Base-by-base conservation (phyloP, 2,888 invertebrate genomes). In the Teleiodes luculella region DNA sequence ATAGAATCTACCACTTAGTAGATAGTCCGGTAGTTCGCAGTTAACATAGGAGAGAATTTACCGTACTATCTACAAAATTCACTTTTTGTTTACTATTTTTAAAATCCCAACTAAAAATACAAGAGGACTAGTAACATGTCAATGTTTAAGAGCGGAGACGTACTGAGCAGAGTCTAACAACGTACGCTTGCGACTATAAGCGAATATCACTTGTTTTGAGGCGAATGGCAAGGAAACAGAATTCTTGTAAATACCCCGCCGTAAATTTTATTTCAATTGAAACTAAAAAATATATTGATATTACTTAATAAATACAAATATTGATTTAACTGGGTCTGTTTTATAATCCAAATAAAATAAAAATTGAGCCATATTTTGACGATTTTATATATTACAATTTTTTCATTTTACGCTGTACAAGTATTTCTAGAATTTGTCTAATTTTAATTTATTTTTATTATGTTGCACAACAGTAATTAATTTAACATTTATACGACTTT, bases 101-200 rank as follows among this genome's bases (percentile, higher is more conserved):
- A 48, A n/a, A 48, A 35, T 48, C 13, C 49, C 37, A 37, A 24
- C 24, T 49, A 37, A 36, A 31, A 37, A 20, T 24, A 65, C 59
- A 61, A 67, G 65, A 55, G 67, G 78, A 77, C 78, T 78, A 78
- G 78, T 55, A 57, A 48, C 54, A 47, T 39, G 20, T 31, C 31
- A 13, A 50, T 39, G 37, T 41, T n/a, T 55, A 54, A 49, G 48
- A 30, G 41, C 10, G 37, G 20, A 28, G 18, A 20, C 52, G 57
- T 57, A 59, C 54, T 58, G 46, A 57, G 53, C 51, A 45, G 47
- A 56, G 57, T 61, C 58, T 57, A 67, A 61, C 55, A 37, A 30
- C 4, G n/a, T 2, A 16, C 47, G 13, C 28, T 47, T 36, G 47
- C 39, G 28, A 53, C 46, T 39, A 53, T 39, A 48, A 39, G 31